These are phyloP conservation scores for Cryptoleucopteryx plumbea DNA, from an alignment of 2,113 vertebrate species.

Conservation along the genomic window DNA sequence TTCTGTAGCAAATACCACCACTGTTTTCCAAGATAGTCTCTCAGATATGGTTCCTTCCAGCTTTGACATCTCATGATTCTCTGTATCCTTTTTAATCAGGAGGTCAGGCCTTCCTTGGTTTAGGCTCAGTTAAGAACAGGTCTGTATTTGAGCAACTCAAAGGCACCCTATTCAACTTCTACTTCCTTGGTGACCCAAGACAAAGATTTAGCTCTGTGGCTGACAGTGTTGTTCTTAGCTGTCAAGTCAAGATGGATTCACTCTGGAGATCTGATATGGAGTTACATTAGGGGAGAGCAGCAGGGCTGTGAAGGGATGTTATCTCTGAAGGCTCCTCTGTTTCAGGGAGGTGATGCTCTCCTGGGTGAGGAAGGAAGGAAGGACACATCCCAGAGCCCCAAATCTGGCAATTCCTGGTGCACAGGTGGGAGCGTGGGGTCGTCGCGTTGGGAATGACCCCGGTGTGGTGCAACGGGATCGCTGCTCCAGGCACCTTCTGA, in stretches of 20 bases:
- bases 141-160: background rate
- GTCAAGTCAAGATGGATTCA: constrained; percentile 52
- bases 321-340: constrained; percentile 31
- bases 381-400: constrained; percentile 1
- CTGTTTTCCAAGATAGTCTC: background rate
- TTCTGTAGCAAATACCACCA: background rate
- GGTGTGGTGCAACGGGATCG: rapidly evolving
- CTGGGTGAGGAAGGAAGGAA: background rate
- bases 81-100: background rate
- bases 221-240: constrained; percentile 52
- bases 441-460: background rate
- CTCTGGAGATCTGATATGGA: constrained; percentile 26
- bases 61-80: background rate
- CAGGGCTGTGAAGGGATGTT: background rate
- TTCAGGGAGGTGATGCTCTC: background rate
- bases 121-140: background rate
- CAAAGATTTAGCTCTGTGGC: background rate
- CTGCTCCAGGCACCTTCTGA: background rate
- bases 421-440: background rate
- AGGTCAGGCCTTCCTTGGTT: background rate
- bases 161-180: background rate
- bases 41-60: background rate
- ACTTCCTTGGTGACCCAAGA: background rate
- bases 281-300: constrained; percentile 4
- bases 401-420: background rate